These are phyloP conservation scores for Coreoperca whiteheadi DNA, from an alignment of 2,113 vertebrate species.

Conservation along the genomic window DNA sequence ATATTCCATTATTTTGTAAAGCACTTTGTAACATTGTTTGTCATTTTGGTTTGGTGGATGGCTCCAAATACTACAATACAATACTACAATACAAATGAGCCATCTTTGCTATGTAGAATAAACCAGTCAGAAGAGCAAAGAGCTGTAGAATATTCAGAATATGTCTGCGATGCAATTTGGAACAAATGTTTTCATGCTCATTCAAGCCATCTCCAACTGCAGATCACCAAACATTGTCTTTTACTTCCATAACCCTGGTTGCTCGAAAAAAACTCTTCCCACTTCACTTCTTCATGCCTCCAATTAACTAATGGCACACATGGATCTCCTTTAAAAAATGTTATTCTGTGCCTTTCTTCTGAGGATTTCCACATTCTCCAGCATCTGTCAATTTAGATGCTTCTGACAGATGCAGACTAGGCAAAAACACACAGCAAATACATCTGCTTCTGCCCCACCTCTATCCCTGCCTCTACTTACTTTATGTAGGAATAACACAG, in stretches of 20 bases:
- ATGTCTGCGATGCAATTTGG: background rate
- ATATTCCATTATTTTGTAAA: too few relatives aligned
- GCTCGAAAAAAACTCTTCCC: background rate
- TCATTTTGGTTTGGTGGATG: background rate
- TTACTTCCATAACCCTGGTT: background rate
- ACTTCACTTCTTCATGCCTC: background rate
- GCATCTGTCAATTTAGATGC: conserved; percentile 34
- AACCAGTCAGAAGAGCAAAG: background rate
- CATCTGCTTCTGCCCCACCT: conserved; percentile 29
- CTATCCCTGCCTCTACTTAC: conserved; percentile 22
- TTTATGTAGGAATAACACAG: conserved; percentile 16
- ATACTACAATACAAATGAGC: background rate
- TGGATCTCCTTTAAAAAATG: background rate
- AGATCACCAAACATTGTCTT: conserved; percentile 7
- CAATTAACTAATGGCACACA: background rate
- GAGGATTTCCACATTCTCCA: conserved; percentile 13
- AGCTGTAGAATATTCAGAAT: background rate
- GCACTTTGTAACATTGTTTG: too few relatives aligned
- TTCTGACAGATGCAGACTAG: conserved; percentile 37
- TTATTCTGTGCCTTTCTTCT: background rate
- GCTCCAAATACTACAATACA: background rate
- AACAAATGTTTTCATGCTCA: background rate
- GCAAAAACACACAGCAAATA: conserved; percentile 36
- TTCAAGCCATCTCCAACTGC: background rate
- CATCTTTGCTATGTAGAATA: background rate